Evolutionary conservation across 2,797 vertebrate species (phyloP), one percentile per base, ranked within the genome.

Genomic region (Galagoides demidoff): DNA sequence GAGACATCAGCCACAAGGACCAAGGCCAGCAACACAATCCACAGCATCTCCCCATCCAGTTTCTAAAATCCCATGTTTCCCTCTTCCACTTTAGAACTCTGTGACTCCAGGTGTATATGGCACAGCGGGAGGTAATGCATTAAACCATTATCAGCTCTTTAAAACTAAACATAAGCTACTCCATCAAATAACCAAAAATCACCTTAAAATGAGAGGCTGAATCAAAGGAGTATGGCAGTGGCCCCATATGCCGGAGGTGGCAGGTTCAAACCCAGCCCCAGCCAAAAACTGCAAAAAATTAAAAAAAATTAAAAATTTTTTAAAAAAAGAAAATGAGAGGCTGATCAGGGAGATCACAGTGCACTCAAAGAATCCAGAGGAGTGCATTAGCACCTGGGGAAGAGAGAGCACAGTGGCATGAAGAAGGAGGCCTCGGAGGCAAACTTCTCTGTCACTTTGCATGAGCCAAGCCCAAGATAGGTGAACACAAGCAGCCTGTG

Each of bases 301-400:
- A 39, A 39, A 39, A 39, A 39, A 39, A 39, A 5, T 39, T 39
- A 39, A 39, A 39, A 39, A 39, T n/a, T n/a, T n/a, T n/a, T n/a
- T n/a, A 39, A 39, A 39, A 39, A 39, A 39, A 39, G 39, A 61
- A 2, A 31, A 66, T 14, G 4, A 37, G 4, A 34, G 19, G 14
- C n/a, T 27, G 10, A 34, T 20, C 20, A 68, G 0, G 19, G 20
- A 90, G 39, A 14, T n/a, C 27, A 57, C 27, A 10, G 34, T 22
- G 4, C 29, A 29, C 7, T 7, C 37, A 57, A 64, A 74, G 25
- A 25, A 85, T 68, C 14, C 63, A 76, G 19, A 25, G 31, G n/a
- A 59, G 1, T 3, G 0, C 2, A 5, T 57, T 16, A 57, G 19
- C 7, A 34, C 25, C 43, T 66, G 1, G 10, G 0, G 9, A 70